Conservation (phyloP, 2,113 vertebrate genomes). For the Solea solea region DNA sequence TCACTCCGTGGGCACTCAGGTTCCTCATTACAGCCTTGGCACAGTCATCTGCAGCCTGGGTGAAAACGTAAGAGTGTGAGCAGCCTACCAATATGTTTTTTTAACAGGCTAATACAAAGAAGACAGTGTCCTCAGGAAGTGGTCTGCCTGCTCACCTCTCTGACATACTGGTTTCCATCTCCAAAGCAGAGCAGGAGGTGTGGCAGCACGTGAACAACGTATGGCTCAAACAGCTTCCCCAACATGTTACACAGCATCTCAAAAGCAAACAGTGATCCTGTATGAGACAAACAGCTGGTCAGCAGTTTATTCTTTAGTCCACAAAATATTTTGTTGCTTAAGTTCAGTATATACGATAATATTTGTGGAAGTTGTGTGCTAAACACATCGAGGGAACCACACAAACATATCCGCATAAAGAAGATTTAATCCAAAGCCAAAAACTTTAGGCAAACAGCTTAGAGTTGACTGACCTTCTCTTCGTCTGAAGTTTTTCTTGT, state of each 20-base stretch:
- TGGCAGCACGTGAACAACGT: slow-evolving; percentile 96
- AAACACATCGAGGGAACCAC: neutral
- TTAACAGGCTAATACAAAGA: neutral
- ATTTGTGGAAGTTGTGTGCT: neutral
- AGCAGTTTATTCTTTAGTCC: neutral
- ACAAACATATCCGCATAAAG: neutral
- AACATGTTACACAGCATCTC: slow-evolving; percentile 99
- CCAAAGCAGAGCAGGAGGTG: slow-evolving; percentile 97
- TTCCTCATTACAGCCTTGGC: slow-evolving; percentile 99
- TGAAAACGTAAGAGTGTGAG: neutral
- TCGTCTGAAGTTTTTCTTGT: slow-evolving; percentile 97
- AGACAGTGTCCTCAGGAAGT: neutral
- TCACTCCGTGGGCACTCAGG: slow-evolving; percentile 96
- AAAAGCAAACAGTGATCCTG: slow-evolving; percentile 96
- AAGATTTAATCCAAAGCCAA: neutral
- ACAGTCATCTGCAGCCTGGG: slow-evolving; percentile 97
- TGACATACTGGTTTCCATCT: slow-evolving; percentile 97
- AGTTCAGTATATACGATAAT: neutral
- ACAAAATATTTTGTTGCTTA: neutral
- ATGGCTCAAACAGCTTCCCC: slow-evolving; percentile 97
- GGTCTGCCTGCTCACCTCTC: slow-evolving; percentile 86
- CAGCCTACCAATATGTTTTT: neutral
- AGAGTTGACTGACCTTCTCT: slow-evolving; percentile 86
- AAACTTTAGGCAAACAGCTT: neutral
- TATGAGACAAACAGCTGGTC: slow-evolving; percentile 17